Conservation (phyloP, 2,797 vertebrate genomes). For the Acestrorhynchus altus region DNA sequence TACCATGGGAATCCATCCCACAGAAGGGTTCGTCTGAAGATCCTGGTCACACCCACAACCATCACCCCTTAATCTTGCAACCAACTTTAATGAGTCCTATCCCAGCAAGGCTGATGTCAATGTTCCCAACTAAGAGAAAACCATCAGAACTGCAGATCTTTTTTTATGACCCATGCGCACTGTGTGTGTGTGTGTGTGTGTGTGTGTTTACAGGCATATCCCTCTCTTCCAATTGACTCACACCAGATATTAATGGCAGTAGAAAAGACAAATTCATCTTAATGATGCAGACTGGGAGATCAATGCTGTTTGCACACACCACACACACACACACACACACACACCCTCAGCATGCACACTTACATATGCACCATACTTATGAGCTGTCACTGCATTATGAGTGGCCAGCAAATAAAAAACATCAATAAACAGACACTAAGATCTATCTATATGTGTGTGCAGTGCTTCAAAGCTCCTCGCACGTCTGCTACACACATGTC, state of each 20-base stretch:
- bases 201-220: not conserved
- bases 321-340: conserved; percentile 38
- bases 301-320: not conserved
- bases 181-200: not conserved
- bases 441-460: not conserved
- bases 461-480: not conserved
- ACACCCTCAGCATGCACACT: conserved; percentile 30
- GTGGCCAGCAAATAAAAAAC: conserved; percentile 28
- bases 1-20: too few species aligned
- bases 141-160: not conserved
- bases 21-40: too few species aligned
- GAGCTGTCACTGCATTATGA: not conserved
- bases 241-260: conserved; percentile 14
- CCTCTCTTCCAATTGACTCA: not conserved
- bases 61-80: too few species aligned
- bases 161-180: not conserved
- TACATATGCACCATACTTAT: not conserved
- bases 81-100: too few species aligned
- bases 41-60: too few species aligned
- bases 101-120: not conserved
- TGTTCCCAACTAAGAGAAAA: not conserved
- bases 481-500: conserved; percentile 41
- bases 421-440: conserved; percentile 40
- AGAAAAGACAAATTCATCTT: conserved; percentile 8
- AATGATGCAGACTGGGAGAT: conserved; percentile 24